Evolutionary conservation across 2,888 invertebrate genomes (phyloP).

Genomic region (Drosophila longiperda): DNA sequence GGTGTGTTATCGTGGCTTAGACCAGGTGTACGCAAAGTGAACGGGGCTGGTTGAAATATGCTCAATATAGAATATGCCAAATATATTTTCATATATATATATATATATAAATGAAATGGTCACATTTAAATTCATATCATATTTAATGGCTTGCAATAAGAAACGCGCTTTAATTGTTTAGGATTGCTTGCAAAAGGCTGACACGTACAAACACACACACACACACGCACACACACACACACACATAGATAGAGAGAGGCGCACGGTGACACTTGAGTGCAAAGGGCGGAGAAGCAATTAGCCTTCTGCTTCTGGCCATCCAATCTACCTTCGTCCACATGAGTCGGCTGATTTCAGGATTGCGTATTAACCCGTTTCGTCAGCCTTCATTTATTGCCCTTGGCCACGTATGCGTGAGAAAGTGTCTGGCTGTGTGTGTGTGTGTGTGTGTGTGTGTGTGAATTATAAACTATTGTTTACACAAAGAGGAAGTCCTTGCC

Average conservation of each 20-base stretch:
- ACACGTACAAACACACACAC: slow-evolving; percentile 13
- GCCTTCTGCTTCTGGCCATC: slow-evolving; percentile 33
- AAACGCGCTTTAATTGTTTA: slow-evolving; percentile 3
- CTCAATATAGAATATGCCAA: slow-evolving; percentile 12
- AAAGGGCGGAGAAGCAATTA: slow-evolving; percentile 44
- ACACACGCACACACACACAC: slow-evolving; percentile 10
- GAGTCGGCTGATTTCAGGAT: slow-evolving; percentile 55
- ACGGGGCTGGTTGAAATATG: slow-evolving; percentile 23
- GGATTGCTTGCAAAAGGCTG: slow-evolving; percentile 7
- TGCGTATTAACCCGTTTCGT: slow-evolving; percentile 62
- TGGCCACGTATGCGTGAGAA: slow-evolving; percentile 7
- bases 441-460: slow-evolving; percentile 44
- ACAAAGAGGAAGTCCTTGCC: slow-evolving; percentile 77
- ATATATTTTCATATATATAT: background rate
- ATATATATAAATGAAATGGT: background rate
- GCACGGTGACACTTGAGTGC: slow-evolving; percentile 32
- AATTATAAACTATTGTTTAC: slow-evolving; percentile 82
- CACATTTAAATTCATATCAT: slow-evolving; percentile 41
- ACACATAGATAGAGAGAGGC: background rate
- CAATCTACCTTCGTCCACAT: slow-evolving; percentile 24
- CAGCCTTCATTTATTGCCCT: slow-evolving; percentile 51
- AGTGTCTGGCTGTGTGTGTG: slow-evolving; percentile 15
- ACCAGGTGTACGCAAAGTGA: slow-evolving; percentile 23
- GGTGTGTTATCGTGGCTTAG: slow-evolving; percentile 24
- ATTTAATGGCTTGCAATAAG: slow-evolving; percentile 9